phyloP scores from a whole-genome alignment of 2,797 vertebrate genomes.

The Tangara arthus region DNA sequence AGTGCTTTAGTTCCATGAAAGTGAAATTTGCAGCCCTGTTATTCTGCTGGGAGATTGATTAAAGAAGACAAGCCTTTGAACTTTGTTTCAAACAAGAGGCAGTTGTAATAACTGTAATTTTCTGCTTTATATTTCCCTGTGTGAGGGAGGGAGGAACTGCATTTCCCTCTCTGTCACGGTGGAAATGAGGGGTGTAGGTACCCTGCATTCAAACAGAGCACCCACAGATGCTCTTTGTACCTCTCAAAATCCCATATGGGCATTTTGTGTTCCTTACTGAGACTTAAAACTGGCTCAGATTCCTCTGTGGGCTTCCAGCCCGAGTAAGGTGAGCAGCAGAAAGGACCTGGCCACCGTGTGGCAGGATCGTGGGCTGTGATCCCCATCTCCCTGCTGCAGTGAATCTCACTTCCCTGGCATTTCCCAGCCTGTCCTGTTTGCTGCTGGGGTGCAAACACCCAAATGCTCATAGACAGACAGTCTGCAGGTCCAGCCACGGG shows the following conservation, averaged over 20 bases:
- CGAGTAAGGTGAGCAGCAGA: not conserved
- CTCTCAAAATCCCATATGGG: not conserved
- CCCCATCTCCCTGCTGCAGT: not conserved
- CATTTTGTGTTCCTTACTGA: not conserved
- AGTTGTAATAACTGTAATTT: conserved; percentile 61
- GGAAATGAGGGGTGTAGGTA: not conserved
- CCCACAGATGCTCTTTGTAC: not conserved
- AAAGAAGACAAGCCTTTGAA: conserved; percentile 65
- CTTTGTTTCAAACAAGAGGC: conserved; percentile 55
- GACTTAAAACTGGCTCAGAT: not conserved
- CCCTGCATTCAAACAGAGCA: not conserved
- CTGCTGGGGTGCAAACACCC: not conserved
- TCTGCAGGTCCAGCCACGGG: not conserved
- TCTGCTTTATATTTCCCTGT: not conserved
- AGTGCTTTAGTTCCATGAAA: conserved; percentile 48
- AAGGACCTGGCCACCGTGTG: not conserved
- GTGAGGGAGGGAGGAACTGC: not conserved
- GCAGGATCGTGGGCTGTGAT: not conserved
- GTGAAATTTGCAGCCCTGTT: conserved; percentile 59
- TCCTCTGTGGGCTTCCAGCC: not conserved
- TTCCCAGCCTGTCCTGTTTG: not conserved
- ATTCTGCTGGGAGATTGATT: conserved; percentile 62
- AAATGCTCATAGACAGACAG: not conserved
- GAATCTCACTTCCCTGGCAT: not conserved
- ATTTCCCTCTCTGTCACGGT: not conserved